Conservation (phyloP, 2,113 vertebrate species). For the Colinus virginianus region DNA sequence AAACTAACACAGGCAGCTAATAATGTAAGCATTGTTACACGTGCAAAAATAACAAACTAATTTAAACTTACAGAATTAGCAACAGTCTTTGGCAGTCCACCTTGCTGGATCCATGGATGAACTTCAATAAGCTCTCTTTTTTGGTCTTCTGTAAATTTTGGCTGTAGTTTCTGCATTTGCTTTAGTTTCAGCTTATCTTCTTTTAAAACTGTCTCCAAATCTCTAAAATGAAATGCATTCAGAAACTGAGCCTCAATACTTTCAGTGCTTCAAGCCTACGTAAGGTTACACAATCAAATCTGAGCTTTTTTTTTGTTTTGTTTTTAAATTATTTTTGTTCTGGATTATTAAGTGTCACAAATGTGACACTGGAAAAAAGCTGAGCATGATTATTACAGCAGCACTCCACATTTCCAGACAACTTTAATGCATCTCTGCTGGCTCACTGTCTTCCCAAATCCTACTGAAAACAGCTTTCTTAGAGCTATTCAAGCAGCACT, state of each 20-base stretch:
- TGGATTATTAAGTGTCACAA: background rate
- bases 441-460: background rate
- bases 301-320: background rate
- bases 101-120: conserved; percentile 90
- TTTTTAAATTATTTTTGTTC: background rate
- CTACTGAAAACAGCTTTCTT: background rate
- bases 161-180: conserved; percentile 90
- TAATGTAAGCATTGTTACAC: background rate
- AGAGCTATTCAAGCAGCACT: background rate
- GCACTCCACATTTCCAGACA: conserved; percentile 1
- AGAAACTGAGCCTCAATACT: background rate
- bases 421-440: background rate
- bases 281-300: background rate
- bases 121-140: conserved; percentile 87
- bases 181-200: conserved; percentile 89
- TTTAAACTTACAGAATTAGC: conserved; percentile 80
- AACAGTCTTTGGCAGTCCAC: conserved; percentile 85
- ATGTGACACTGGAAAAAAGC: background rate
- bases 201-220: conserved; percentile 84
- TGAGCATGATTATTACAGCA: background rate
- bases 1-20: background rate
- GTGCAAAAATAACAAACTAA: background rate
- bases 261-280: background rate
- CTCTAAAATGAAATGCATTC: conserved; percentile 67
- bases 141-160: conserved; percentile 88